Conservation (phyloP, 2,888 invertebrate genomes). For the Sphaeridia pumilis region DNA sequence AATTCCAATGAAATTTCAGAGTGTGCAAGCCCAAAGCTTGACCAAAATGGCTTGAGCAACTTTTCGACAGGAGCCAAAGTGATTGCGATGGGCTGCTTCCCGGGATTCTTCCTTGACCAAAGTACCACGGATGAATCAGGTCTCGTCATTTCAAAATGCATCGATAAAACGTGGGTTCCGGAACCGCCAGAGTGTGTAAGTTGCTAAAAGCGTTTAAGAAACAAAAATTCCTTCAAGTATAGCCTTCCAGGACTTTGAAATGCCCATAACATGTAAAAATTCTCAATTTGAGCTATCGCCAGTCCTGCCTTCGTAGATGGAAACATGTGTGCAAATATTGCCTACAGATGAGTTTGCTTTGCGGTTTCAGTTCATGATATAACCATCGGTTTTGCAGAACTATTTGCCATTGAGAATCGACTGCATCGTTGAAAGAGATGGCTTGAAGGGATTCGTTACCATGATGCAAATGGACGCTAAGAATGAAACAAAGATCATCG, state of each 20-base stretch:
- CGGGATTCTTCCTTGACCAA: conserved; percentile 24
- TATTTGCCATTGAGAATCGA: conserved; percentile 27
- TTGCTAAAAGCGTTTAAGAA: background rate
- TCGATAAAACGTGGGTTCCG: conserved; percentile 21
- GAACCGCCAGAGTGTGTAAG: conserved; percentile 29
- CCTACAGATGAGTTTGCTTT: background rate
- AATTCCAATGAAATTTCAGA: conserved; percentile 11
- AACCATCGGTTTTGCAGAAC: conserved; percentile 4
- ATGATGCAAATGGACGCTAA: conserved; percentile 24
- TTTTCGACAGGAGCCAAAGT: conserved; percentile 20
- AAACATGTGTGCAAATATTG: conserved; percentile 1
- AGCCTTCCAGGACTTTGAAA: background rate
- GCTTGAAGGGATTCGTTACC: conserved; percentile 23
- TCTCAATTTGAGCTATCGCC: too few relatives aligned
- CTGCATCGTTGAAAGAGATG: conserved; percentile 25
- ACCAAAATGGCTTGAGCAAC: conserved; percentile 30
- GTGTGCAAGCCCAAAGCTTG: conserved; percentile 23
- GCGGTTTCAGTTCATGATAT: background rate
- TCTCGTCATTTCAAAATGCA: conserved; percentile 21
- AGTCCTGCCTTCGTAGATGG: too few relatives aligned
- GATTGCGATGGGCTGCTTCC: conserved; percentile 30
- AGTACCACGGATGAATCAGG: conserved; percentile 18
- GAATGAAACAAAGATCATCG: conserved; percentile 21
- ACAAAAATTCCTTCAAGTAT: background rate
- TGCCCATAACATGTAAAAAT: too few relatives aligned